Conservation (phyloP, 2,888 invertebrate genomes). For the Melanchra persicariae region DNA sequence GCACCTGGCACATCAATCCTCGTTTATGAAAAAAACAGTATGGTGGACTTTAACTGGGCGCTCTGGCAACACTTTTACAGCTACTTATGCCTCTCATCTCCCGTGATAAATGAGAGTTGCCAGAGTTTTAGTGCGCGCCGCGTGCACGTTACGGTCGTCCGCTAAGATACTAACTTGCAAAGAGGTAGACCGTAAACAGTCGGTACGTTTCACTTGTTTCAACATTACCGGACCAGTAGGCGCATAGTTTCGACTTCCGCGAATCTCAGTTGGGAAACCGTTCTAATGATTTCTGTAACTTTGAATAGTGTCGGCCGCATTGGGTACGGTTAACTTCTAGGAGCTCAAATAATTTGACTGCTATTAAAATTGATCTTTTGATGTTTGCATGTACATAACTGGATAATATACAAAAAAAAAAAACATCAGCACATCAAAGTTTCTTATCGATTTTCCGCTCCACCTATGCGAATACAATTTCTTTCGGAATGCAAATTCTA, state of each 20-base stretch:
- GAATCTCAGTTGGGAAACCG: slow-evolving; percentile 50
- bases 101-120: slow-evolving; percentile 86
- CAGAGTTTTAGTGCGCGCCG: slow-evolving; percentile 81
- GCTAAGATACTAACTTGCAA: slow-evolving; percentile 71
- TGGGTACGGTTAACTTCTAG: background rate
- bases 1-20: slow-evolving; percentile 74
- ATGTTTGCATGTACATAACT: background rate
- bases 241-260: slow-evolving; percentile 47
- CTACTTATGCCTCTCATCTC: slow-evolving; percentile 82
- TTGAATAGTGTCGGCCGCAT: slow-evolving; percentile 8
- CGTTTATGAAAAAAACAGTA: slow-evolving; percentile 73
- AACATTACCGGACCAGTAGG: slow-evolving; percentile 66
- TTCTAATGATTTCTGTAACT: slow-evolving; percentile 47
- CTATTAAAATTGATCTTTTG: background rate
- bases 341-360: background rate
- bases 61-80: slow-evolving; percentile 76
- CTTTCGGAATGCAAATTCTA: slow-evolving; percentile 29
- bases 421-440: slow-evolving; percentile 22
- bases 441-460: background rate
- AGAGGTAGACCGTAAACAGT: slow-evolving; percentile 74
- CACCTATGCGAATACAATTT: slow-evolving; percentile 27
- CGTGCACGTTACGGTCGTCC: slow-evolving; percentile 80
- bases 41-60: slow-evolving; percentile 65
- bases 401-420: background rate
- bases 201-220: slow-evolving; percentile 73